Conservation (phyloP, 2,888 invertebrate species). For the Andricus quercusramuli region DNA sequence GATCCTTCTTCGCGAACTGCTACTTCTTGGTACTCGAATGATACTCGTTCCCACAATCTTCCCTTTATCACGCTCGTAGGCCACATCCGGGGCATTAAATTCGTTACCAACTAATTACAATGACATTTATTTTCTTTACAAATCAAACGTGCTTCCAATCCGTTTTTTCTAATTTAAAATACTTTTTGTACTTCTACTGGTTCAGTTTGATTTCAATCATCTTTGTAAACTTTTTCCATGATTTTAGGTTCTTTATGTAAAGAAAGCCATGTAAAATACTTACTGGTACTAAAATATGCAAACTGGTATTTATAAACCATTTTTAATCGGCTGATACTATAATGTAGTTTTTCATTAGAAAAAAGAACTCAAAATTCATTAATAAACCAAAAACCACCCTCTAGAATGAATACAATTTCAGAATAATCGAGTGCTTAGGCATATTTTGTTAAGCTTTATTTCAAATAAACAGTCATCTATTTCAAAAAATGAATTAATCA, state of each 20-base stretch:
- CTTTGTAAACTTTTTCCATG: neutral
- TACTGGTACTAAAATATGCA: no score
- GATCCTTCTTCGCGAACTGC: conserved; percentile 34
- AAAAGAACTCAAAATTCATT: no score
- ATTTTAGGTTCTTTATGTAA: neutral
- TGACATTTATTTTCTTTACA: neutral
- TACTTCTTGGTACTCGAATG: conserved; percentile 31
- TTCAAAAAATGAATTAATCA: no score
- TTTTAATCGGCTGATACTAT: no score
- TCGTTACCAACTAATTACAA: neutral
- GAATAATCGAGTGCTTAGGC: no score
- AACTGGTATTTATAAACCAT: no score
- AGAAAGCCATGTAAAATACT: neutral
- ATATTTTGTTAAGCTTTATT: no score
- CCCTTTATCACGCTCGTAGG: neutral
- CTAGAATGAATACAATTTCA: no score
- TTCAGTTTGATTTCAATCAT: neutral
- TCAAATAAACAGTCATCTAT: no score
- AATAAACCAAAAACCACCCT: no score
- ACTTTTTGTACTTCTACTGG: neutral
- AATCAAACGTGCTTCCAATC: neutral
- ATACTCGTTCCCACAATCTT: conserved; percentile 1
- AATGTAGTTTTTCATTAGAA: no score
- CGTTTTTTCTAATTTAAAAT: neutral
- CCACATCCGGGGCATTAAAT: neutral